Evolutionary conservation across 2,888 invertebrate genomes (phyloP), one percentile per base, ranked within the genome.

Genomic region (Augiades crinisus): DNA sequence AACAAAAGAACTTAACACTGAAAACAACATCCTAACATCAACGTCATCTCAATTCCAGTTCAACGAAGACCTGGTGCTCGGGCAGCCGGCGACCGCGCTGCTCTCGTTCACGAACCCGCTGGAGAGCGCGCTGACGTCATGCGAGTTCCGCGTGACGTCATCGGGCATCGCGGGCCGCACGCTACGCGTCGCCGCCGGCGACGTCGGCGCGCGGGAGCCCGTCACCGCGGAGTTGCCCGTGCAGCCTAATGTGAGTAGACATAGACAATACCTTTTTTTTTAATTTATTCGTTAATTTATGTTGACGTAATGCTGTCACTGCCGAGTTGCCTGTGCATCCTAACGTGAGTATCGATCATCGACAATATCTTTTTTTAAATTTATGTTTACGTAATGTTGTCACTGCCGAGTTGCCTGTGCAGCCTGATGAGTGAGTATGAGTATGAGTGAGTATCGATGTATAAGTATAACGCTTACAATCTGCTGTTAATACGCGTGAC

Each of bases 61-160:
- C 63, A 91, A 92, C 53, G 91, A 90, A n/a, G 91, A 92, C 61
- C 87, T 93, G 2, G 75, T 91, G 4, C 76, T 93, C 6, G 92
- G 90, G 2, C 81, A 90, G 69, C 87, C 92, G 3, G 72, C 91
- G 2, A 80, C 82, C 0, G 90, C 92, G 0, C 84, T 83, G 1
- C 81, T 94, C 10, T 90, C 92, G 2, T 94, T 96, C 68, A 86
- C 79, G 38, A 96, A 96, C 80, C 96, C 96, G 0, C 73, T 96
- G 60, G 91, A 93, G 50, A 87, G 79, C 12, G 60, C 72, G 0
- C 79, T 96, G 38, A 93, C 94, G 0, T 86, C 91, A 5, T 94
- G 95, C 70, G 91, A 91, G 68, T 93, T 95, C 73, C 91, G 92
- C 36, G 84, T 95, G 59, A 93, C 94, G 53, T 95, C 95, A 0